Evolutionary conservation across 2,888 invertebrate genomes (phyloP).

Genomic region (Caenorhabditis virilis): DNA sequence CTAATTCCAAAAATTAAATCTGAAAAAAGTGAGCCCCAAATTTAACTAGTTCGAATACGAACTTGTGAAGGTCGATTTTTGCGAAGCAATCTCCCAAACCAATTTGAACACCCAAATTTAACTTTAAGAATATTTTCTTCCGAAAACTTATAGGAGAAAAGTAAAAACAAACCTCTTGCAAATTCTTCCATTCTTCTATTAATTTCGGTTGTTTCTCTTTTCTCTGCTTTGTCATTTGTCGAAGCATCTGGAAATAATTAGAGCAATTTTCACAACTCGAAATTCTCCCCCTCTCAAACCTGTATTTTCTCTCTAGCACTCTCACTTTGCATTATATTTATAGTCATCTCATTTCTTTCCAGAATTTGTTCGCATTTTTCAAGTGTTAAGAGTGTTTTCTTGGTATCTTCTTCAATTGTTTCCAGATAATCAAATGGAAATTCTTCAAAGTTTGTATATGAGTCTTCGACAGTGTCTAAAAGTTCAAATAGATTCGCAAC

Average conservation of each 20-base stretch:
- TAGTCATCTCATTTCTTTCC: slow-evolving; percentile 57
- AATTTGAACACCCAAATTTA: too few species aligned
- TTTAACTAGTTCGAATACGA: too few species aligned
- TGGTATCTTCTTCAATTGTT: slow-evolving; percentile 28
- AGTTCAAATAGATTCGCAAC: slow-evolving; percentile 32
- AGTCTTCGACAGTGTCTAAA: slow-evolving; percentile 46
- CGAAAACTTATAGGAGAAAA: too few species aligned
- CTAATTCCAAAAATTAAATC: background rate
- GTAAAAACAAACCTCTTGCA: slow-evolving; percentile 23
- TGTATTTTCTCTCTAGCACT: slow-evolving; percentile 40
- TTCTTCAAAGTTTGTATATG: slow-evolving; percentile 45
- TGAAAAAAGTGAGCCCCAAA: too few species aligned
- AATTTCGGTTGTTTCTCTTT: slow-evolving; percentile 33
- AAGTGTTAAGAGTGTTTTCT: slow-evolving; percentile 45
- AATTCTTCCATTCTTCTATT: slow-evolving; percentile 30
- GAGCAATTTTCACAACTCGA: background rate
- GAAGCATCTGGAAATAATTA: slow-evolving; percentile 37
- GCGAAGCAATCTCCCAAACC: too few species aligned
- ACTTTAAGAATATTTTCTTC: too few species aligned
- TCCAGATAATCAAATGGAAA: slow-evolving; percentile 52
- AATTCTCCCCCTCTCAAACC: slow-evolving; percentile 4
- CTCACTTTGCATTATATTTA: slow-evolving; percentile 59
- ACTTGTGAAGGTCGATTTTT: too few species aligned
- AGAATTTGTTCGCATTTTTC: slow-evolving; percentile 41
- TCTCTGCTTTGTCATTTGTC: slow-evolving; percentile 24